These are phyloP conservation scores for Podarcis raffonei DNA, from an alignment of 2,113 vertebrate genomes.

Conservation along the genomic window DNA sequence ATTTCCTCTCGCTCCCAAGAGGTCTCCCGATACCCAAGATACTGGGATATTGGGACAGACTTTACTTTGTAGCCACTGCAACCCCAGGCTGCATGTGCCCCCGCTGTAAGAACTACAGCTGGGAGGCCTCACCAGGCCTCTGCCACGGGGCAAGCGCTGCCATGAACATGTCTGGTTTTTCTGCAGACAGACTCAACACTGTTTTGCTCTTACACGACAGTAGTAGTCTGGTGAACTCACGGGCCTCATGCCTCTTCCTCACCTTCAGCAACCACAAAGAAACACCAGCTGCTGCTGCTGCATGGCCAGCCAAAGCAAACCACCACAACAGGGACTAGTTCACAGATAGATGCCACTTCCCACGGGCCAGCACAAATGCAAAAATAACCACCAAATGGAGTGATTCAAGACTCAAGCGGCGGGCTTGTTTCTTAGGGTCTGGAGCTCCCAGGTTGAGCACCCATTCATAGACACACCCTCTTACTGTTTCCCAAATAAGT, in stretches of 20 bases:
- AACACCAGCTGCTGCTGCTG: not conserved
- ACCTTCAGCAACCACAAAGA: not conserved
- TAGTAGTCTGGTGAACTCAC: not conserved
- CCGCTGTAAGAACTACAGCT: too few species aligned
- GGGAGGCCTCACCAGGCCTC: not conserved
- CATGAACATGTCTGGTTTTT: too few species aligned
- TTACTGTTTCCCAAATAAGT: not conserved
- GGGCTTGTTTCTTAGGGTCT: not conserved
- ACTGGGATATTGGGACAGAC: not conserved
- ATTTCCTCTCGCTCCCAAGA: not conserved
- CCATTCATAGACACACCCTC: not conserved
- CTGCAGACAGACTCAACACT: not conserved
- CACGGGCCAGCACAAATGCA: not conserved
- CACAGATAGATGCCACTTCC: not conserved
- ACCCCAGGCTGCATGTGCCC: not conserved
- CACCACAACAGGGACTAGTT: not conserved
- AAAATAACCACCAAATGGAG: not conserved
- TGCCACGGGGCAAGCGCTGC: not conserved
- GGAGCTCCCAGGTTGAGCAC: not conserved
- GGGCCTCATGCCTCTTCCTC: not conserved
- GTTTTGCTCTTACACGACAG: not conserved
- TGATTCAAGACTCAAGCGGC: not conserved
- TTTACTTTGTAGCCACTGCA: not conserved
- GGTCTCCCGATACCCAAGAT: too few species aligned
- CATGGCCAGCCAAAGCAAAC: not conserved